These are phyloP conservation scores for Amblyraja radiata DNA, from an alignment of 2,797 vertebrate species.

Conservation along the genomic window DNA sequence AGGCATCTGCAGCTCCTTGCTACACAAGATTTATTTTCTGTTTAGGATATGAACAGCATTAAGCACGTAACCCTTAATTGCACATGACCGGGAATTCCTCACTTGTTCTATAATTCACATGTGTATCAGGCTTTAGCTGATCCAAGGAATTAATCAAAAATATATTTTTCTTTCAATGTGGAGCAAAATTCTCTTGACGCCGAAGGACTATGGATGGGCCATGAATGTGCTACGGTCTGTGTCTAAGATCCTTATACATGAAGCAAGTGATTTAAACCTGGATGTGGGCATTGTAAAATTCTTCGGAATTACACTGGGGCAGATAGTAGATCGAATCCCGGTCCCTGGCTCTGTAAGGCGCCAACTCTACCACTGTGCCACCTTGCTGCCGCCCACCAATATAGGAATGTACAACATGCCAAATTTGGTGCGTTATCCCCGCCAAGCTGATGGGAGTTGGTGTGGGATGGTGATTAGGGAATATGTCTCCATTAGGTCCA, in stretches of 20 bases:
- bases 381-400: too few relatives aligned
- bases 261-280: background rate
- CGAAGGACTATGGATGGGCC: background rate
- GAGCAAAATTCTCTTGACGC: background rate
- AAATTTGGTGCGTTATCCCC: too few relatives aligned
- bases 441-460: too few relatives aligned
- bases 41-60: too few relatives aligned
- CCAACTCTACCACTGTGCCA: too few relatives aligned
- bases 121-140: background rate
- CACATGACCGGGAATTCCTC: background rate
- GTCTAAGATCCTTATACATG: background rate
- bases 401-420: too few relatives aligned
- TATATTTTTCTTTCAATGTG: background rate
- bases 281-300: background rate
- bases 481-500: background rate
- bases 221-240: background rate
- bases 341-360: too few relatives aligned
- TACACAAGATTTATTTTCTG: too few relatives aligned
- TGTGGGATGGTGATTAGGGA: too few relatives aligned
- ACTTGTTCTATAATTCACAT: background rate
- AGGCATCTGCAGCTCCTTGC: too few relatives aligned
- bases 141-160: background rate
- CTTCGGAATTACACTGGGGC: too few relatives aligned
- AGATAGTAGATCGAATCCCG: too few relatives aligned
- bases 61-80: background rate